Evolutionary conservation across 1,140 invertebrate genomes (phyloP).

Genomic region (Paralvinella palmiformis): DNA sequence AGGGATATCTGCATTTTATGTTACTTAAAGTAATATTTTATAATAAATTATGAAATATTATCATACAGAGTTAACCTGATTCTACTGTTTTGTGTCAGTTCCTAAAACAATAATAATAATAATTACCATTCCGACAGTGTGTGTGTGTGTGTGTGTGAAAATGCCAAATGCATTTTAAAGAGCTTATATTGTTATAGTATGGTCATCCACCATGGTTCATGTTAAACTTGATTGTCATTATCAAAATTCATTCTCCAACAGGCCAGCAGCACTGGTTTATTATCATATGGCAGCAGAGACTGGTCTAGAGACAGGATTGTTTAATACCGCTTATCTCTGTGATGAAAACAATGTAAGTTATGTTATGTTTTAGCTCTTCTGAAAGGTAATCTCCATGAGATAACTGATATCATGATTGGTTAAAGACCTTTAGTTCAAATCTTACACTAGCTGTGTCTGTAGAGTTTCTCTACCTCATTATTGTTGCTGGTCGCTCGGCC

Average conservation of each 20-base stretch:
- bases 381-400: too few species aligned
- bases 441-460: too few species aligned
- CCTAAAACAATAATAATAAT: background rate
- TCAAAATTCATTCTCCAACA: slow-evolving; percentile 17
- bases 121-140: background rate
- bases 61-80: too few species aligned
- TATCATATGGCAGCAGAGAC: slow-evolving; percentile 43
- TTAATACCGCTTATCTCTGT: slow-evolving; percentile 44
- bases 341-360: too few species aligned
- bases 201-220: background rate
- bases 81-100: background rate
- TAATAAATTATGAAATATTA: too few species aligned
- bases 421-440: too few species aligned
- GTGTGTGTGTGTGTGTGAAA: background rate
- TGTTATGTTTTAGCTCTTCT: too few species aligned
- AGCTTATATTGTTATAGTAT: background rate
- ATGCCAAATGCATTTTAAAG: background rate
- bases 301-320: slow-evolving; percentile 41
- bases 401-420: too few species aligned
- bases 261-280: slow-evolving; percentile 36
- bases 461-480: too few species aligned
- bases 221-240: background rate
- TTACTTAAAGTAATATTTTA: too few species aligned
- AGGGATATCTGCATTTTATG: too few species aligned
- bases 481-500: too few species aligned